phyloP scores from a whole-genome alignment of 2,113 vertebrate species.

The Gasterosteus nipponicus region DNA sequence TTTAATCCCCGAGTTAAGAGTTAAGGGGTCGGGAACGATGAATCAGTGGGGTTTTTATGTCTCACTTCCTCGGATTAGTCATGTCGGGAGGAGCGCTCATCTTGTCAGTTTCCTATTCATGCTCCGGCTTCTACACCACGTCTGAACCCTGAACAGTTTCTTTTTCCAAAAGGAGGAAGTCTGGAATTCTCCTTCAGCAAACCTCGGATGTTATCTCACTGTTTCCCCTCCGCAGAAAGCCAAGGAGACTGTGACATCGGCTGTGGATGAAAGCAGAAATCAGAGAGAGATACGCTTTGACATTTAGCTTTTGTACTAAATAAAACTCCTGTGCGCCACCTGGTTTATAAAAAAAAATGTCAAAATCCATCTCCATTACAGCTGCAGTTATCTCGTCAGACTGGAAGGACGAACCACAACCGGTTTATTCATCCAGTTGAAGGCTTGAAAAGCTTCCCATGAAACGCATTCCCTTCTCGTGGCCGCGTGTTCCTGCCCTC shows the following conservation, averaged over 20 bases:
- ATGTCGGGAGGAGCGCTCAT: conserved; percentile 26
- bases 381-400: conserved; percentile 50
- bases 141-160: conserved; percentile 32
- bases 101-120: conserved; percentile 37
- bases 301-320: too few species aligned
- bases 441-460: background rate
- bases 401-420: conserved; percentile 47
- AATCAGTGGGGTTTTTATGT: background rate
- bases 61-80: conserved; percentile 28
- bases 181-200: conserved; percentile 56
- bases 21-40: background rate
- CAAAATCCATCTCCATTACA: conserved; percentile 6
- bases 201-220: background rate
- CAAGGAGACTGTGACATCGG: too few species aligned
- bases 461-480: background rate
- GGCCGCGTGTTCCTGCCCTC: background rate
- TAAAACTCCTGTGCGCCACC: background rate
- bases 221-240: background rate
- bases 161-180: conserved; percentile 62
- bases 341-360: background rate
- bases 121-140: background rate
- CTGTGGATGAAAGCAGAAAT: too few species aligned
- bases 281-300: too few species aligned
- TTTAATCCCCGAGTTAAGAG: background rate
- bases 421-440: background rate